Conservation (phyloP, 2,888 invertebrate species). For the Anarsia innoxiella region DNA sequence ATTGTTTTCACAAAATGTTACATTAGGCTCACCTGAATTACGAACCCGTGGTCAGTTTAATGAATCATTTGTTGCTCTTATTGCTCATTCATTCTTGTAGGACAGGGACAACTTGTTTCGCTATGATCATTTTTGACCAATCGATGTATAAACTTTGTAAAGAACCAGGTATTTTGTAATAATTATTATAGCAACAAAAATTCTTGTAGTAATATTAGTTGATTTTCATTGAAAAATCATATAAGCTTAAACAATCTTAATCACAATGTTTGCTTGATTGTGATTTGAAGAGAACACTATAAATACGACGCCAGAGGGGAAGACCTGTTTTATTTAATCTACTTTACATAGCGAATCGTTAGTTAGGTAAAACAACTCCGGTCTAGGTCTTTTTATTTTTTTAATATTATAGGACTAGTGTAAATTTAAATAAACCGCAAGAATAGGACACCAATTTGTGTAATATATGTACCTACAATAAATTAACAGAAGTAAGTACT, state of each 20-base stretch:
- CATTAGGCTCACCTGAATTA: slow-evolving; percentile 3
- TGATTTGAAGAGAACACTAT: slow-evolving; percentile 24
- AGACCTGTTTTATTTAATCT: slow-evolving; percentile 25
- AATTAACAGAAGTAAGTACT: slow-evolving; percentile 54
- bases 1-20: slow-evolving; percentile 39
- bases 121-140: slow-evolving; percentile 39
- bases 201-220: slow-evolving; percentile 44
- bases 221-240: slow-evolving; percentile 38
- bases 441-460: slow-evolving; percentile 22
- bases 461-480: slow-evolving; percentile 31
- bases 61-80: slow-evolving; percentile 3
- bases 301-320: slow-evolving; percentile 23
- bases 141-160: slow-evolving; percentile 49
- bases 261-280: slow-evolving; percentile 27
- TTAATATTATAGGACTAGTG: slow-evolving; percentile 35
- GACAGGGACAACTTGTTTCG: slow-evolving; percentile 14
- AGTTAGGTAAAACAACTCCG: slow-evolving; percentile 45
- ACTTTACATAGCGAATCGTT: slow-evolving; percentile 36
- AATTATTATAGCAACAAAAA: slow-evolving; percentile 38
- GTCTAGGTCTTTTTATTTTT: slow-evolving; percentile 52
- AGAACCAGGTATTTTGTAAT: slow-evolving; percentile 47
- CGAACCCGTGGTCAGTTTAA: not conserved
- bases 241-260: slow-evolving; percentile 36
- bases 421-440: slow-evolving; percentile 25
- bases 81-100: slow-evolving; percentile 2